A percentile compares a stretch with the other conserved stretches of the same genome.
These are phyloP conservation scores for Drosophila nikananu DNA, from an alignment of 1,140 invertebrate species.

Conservation along the genomic window DNA sequence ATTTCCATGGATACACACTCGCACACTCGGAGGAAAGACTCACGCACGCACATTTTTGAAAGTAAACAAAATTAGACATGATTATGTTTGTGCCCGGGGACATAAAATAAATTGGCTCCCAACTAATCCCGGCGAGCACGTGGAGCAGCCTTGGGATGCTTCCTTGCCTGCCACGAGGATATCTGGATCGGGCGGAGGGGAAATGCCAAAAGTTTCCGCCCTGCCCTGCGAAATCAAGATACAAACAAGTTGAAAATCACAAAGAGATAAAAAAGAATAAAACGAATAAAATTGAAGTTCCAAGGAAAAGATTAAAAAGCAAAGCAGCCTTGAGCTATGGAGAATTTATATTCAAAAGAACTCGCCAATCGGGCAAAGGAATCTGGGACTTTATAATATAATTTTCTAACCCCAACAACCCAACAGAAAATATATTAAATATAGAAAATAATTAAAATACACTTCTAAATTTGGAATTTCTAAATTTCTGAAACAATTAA, in stretches of 20 bases:
- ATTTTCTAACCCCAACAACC: too few species aligned
- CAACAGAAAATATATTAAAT: too few species aligned
- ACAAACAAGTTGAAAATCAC: slow-evolving; percentile 15
- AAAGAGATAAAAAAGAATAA: slow-evolving; percentile 20
- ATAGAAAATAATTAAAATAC: background rate
- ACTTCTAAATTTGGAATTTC: background rate
- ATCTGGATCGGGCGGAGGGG: background rate
- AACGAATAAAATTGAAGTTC: slow-evolving; percentile 26
- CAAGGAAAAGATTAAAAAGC: slow-evolving; percentile 6
- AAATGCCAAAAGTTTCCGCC: slow-evolving; percentile 26
- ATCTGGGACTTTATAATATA: too few species aligned
- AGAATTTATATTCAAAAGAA: background rate
- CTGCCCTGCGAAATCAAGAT: slow-evolving; percentile 16
- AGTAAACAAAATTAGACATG: slow-evolving; percentile 84
- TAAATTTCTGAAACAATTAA: background rate
- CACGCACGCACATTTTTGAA: slow-evolving; percentile 81
- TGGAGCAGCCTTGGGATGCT: slow-evolving; percentile 38
- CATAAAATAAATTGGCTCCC: slow-evolving; percentile 84
- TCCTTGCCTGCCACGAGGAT: background rate
- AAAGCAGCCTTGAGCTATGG: background rate
- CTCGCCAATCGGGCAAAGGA: background rate
- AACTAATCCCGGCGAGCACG: slow-evolving; percentile 79
- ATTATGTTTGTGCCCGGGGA: slow-evolving; percentile 81
- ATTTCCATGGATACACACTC: slow-evolving; percentile 37
- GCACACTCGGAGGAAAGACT: slow-evolving; percentile 57